Evolutionary conservation across 2,888 invertebrate genomes (phyloP), one percentile per base, ranked within the genome.

Genomic region (Baronia brevicornis): DNA sequence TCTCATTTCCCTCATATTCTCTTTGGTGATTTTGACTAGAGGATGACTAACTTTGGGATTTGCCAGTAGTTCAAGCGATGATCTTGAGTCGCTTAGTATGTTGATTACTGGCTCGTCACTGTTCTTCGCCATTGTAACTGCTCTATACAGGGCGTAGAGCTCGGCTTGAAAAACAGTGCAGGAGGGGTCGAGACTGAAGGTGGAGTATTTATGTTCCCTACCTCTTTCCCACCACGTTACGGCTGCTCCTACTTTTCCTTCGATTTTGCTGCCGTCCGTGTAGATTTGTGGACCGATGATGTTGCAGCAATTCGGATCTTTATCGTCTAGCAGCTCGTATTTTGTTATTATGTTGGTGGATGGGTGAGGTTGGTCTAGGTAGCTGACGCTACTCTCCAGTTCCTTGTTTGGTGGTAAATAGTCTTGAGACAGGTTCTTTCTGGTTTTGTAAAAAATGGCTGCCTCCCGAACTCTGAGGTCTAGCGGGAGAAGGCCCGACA

Each of bases 141-240:
- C 32, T 5, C 21, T 23, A n/a, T 13, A 8, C n/a, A 39, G 6
- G 4, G 38, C 43, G 5, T 19, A 27, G 0, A 43, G 21, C 19
- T 47, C 44, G 0, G 44, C 30, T 20, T 47, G 44, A 27, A 38
- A 47, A 1, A 44, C 43, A 0, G 42, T 33, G 28, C 42, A 39
- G 7, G 7, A 24, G 1, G 18, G 19, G 9, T 36, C 29, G 5
- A 41, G 28, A 2, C 22, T 30, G 6, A 36, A 25, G 6, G 10
- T 43, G 1, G n/a, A 4, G 26, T 28, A 5, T 2, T 0, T 10
- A 4, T 5, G 20, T 17, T 44, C 46, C 1, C 2, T 5, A 0
- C 28, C 33, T 4, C 26, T 9, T 12, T 33, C 20, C 37, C 36
- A 43, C 19, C 28, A 27, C 3, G 43, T 33, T 0, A 36, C 15